Percentiles rank a stretch among this genome's conserved stretches.
Evolutionary conservation across 2,113 vertebrate species (phyloP).

Genomic region (Corydoras sp.): DNA sequence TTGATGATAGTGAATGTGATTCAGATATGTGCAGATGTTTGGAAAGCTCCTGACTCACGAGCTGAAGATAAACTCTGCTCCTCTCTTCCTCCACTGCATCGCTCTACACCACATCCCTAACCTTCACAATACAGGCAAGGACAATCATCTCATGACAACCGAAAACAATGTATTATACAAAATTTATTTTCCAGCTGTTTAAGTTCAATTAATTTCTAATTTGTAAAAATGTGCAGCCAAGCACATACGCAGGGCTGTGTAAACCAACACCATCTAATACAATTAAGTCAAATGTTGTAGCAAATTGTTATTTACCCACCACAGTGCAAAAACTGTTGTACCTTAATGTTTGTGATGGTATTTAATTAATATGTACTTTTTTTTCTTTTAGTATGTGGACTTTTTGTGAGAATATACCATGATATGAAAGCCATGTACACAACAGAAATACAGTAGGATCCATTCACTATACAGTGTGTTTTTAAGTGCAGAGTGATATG

Average conservation of each 20-base stretch:
- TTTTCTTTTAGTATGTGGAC: constrained; percentile 67
- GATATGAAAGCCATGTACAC: constrained; percentile 83
- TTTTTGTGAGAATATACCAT: constrained; percentile 88
- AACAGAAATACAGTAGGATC: constrained; percentile 87
- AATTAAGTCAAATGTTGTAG: no score
- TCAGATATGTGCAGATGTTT: constrained; percentile 82
- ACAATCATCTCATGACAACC: neutral
- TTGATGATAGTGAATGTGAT: constrained; percentile 22
- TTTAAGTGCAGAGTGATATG: neutral
- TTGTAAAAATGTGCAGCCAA: no score
- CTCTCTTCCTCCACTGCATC: constrained; percentile 81
- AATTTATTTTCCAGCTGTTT: neutral
- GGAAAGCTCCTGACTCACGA: constrained; percentile 72
- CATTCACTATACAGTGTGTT: neutral
- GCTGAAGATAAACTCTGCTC: constrained; percentile 74
- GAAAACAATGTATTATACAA: neutral
- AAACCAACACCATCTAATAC: no score
- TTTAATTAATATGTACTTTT: constrained; percentile 13
- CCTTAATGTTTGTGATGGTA: neutral
- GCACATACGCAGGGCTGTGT: no score
- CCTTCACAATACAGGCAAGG: constrained; percentile 74
- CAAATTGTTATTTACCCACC: no score
- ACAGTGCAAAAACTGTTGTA: no score
- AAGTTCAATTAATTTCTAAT: neutral
- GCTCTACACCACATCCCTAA: constrained; percentile 73